Evolutionary conservation across 2,797 vertebrate genomes (phyloP), one percentile per base, ranked within the genome.

Genomic region (Propithecus perrieri): DNA sequence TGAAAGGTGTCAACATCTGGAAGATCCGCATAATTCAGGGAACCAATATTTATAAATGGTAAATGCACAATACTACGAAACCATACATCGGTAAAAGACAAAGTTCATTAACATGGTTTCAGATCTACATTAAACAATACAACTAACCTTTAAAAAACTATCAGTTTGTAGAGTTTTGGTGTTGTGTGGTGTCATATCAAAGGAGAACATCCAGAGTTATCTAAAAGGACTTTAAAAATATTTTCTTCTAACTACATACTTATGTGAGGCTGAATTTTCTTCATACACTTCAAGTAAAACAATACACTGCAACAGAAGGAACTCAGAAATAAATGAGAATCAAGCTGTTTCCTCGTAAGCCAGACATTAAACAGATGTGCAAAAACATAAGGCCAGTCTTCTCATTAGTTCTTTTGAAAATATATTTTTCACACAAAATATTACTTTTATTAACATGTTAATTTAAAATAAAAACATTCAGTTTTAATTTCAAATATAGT

Each of bases 101-200:
- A 97, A 76, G 41, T 83, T 85, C 28, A 81, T n/a, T 76, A 53
- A 61, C 35, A n/a, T 57, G 53, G 24, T 79, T 88, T 88, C 26
- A 91, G 33, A 84, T 55, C 22, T 38, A 59, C 15, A 61, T 81
- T 59, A 81, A 75, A 93, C 7, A 86, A 38, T 57, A 75, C 7
- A 92, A 86, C 14, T 61, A 76, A 81, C 14, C n/a, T 81, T 85
- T 53, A 94, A 89, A 41, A 90, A 92, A 87, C 35, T 53, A 74
- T 28, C 24, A 57, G 48, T 15, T 35, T 79, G 15, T 55, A n/a
- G 43, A 41, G 24, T 53, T 86, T 71, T 83, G 6, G 7, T 95
- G 28, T 30, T 85, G 0, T 35, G 61, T 35, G 33, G 20, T 53
- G 11, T n/a, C 3, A 4, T 65, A n/a, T 43, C 8, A 85, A 71